A percentile compares a stretch with the other conserved stretches of the same genome.
phyloP scores from a whole-genome alignment of 2,113 vertebrate species.

The Neopipo cinnamomea region DNA sequence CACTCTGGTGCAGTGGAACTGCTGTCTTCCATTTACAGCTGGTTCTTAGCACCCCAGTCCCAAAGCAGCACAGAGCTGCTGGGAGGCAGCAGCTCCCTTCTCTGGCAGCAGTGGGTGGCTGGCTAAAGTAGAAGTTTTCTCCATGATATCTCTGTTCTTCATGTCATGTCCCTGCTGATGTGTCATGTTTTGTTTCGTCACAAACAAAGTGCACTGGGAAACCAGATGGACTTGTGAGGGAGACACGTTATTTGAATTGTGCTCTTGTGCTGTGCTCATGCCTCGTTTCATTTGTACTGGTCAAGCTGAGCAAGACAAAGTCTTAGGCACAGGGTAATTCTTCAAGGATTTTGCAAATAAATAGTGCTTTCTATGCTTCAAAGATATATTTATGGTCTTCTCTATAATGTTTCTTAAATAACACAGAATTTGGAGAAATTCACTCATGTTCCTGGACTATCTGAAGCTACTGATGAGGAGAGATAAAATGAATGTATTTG shows the following conservation, averaged over 20 bases:
- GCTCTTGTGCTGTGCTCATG: neutral
- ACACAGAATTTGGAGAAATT: neutral
- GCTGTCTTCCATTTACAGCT: neutral
- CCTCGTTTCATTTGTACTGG: neutral
- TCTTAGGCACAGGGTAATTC: neutral
- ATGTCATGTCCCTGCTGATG: neutral
- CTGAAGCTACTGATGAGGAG: neutral
- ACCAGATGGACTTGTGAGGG: neutral
- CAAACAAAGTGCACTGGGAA: neutral
- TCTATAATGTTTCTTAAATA: neutral
- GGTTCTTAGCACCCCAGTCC: too few relatives aligned
- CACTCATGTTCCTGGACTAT: neutral
- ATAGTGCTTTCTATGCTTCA: neutral
- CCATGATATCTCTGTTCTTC: neutral
- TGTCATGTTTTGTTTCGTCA: neutral
- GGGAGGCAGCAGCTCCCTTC: neutral
- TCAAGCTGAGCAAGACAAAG: neutral
- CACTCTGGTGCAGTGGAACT: rapidly evolving
- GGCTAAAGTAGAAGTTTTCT: neutral
- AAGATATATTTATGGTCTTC: neutral
- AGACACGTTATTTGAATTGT: neutral
- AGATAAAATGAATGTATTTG: neutral
- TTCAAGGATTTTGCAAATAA: neutral
- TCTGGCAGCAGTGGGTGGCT: neutral
- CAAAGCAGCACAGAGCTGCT: neutral